phyloP scores from a whole-genome alignment of 2,113 vertebrate species.

The Neomonachus schauinslandi region DNA sequence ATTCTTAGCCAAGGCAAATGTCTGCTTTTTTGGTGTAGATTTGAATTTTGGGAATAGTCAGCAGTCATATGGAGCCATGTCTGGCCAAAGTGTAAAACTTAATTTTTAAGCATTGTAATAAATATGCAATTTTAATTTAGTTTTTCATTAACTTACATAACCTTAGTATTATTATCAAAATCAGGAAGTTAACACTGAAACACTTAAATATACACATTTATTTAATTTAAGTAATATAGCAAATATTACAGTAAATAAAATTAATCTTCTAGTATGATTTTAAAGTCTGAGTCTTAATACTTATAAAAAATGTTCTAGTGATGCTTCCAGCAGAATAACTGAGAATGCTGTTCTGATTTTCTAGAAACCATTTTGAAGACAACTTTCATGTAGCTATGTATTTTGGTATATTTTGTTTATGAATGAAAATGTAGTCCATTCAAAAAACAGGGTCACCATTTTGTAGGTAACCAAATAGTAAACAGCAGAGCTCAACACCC shows the following conservation, averaged over 20 bases:
- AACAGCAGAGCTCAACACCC: background rate
- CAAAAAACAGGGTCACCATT: background rate
- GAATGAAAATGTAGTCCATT: background rate
- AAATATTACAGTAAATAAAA: slow-evolving; percentile 3
- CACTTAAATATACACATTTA: slow-evolving; percentile 1
- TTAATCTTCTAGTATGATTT: background rate
- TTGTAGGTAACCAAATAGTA: background rate
- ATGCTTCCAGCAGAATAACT: background rate
- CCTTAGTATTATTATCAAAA: background rate
- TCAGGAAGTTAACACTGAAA: background rate
- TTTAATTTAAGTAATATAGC: slow-evolving; percentile 36
- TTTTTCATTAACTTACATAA: background rate
- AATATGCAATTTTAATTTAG: background rate
- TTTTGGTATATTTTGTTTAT: slow-evolving; percentile 12
- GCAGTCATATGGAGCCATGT: background rate
- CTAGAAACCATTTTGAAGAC: background rate
- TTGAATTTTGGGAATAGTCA: background rate
- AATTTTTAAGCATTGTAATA: slow-evolving; percentile 29
- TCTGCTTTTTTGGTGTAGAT: background rate
- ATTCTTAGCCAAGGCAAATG: background rate
- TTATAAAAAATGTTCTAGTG: background rate
- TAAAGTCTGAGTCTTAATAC: background rate
- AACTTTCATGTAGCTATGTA: background rate
- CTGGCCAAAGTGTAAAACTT: background rate
- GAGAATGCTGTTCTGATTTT: background rate